A percentile compares a stretch with the other conserved stretches of the same genome.
Conservation (phyloP, 2,113 vertebrate species). For the Balaenoptera acutorostrata region DNA sequence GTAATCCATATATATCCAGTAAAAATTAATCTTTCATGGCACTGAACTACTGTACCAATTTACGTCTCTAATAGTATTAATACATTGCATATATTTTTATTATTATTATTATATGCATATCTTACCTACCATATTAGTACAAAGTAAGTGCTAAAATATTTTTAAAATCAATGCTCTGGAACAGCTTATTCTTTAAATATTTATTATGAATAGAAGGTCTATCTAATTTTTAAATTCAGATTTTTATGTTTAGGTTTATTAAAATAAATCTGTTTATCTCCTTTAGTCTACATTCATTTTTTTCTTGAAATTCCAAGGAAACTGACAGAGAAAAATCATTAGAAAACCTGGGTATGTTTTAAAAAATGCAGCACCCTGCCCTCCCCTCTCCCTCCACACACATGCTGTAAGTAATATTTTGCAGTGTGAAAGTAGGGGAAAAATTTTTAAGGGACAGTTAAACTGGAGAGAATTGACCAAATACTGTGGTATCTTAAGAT, state of each 20-base stretch:
- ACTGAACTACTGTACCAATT: neutral
- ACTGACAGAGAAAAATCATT: neutral
- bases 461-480: neutral
- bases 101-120: neutral
- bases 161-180: neutral
- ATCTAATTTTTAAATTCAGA: neutral
- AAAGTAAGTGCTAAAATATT: neutral
- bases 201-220: slow-evolving; percentile 2
- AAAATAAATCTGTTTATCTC: slow-evolving; percentile 20
- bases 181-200: slow-evolving; percentile 9
- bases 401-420: neutral
- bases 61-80: neutral
- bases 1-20: neutral
- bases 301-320: slow-evolving; percentile 12
- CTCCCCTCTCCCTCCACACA: neutral
- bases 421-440: neutral
- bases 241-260: slow-evolving; percentile 15
- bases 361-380: neutral
- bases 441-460: neutral
- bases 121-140: neutral
- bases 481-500: neutral
- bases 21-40: neutral
- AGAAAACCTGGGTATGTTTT: neutral
- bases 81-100: neutral
- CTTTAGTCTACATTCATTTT: neutral